Conservation (phyloP, 2,888 invertebrate species). For the Fragum whitleyi region DNA sequence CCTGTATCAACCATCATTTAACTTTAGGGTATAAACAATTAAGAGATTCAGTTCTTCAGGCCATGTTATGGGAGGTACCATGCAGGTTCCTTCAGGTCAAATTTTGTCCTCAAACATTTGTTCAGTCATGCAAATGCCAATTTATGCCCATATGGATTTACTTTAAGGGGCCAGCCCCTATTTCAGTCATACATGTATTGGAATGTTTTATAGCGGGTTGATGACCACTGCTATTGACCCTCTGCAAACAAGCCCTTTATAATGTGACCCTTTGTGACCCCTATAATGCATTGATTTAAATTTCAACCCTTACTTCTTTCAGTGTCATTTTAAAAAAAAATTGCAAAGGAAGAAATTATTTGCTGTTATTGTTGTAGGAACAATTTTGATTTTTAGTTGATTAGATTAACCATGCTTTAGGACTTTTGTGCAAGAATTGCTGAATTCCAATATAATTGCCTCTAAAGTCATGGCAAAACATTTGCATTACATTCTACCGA, state of each 20-base stretch:
- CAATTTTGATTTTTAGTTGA: too few relatives aligned
- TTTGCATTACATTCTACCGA: too few relatives aligned
- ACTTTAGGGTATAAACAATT: too few relatives aligned
- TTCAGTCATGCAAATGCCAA: not conserved
- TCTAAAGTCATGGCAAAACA: too few relatives aligned
- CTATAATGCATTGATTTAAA: not conserved
- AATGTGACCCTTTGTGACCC: not conserved
- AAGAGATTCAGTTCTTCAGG: too few relatives aligned
- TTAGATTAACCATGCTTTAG: too few relatives aligned
- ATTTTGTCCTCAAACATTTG: not conserved
- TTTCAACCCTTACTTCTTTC: not conserved
- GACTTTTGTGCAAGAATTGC: too few relatives aligned
- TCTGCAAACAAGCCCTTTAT: not conserved
- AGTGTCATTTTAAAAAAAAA: too few relatives aligned
- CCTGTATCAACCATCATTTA: too few relatives aligned
- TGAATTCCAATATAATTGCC: too few relatives aligned
- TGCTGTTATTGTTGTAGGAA: too few relatives aligned
- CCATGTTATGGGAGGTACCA: not conserved
- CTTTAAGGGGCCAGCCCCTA: slow-evolving; percentile 10
- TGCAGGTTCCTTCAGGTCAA: not conserved
- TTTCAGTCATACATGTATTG: slow-evolving; percentile 24
- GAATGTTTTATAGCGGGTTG: slow-evolving; percentile 21
- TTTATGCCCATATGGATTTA: slow-evolving; percentile 1
- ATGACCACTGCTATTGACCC: slow-evolving; percentile 1
- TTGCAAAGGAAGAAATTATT: too few relatives aligned